Base-by-base conservation (phyloP, 2,888 invertebrate species). In the Cephus spinipes region DNA sequence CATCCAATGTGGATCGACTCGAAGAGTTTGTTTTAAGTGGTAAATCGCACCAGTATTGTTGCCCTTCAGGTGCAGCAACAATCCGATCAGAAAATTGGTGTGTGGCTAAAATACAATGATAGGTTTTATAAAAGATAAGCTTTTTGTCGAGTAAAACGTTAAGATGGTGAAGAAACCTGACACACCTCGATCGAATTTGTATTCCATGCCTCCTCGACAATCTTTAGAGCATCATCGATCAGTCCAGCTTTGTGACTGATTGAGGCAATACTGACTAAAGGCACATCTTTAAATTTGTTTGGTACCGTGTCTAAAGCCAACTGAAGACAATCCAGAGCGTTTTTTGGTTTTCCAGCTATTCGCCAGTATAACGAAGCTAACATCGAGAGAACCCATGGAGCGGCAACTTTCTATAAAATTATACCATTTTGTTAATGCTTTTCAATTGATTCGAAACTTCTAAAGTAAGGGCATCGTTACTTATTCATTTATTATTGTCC, bases 281-380 rank as follows among this genome's bases (percentile, higher is more conserved):
- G 94, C 0, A 96, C 93, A 87, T 96, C 96, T 15, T 92, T 93
- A 83, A 94, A 93, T 81, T 94, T 93, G 4, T 92, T 90, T 0
- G 94, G 94, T 11, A 93, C 94, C n/a, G 92, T 91, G 81, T 92
- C 92, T 36, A 94, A 92, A 1, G 96, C 95, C 12, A 94, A 91
- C 71, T 95, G 93, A 11, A 96, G 92, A 89, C 97, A 97, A 84
- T 95, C 94, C 11, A 96, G 90, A 0, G 95, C 95, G 87, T 95
- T 95, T 74, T 93, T 92, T 55, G 94, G 93, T 87, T 96, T 95
- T 11, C 95, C 94, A 4, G 95, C 93, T 1, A 95, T 94, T 12
- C 96, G 93, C 96, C 96, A 97, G 90, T 96, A 96, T 31, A 96
- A 91, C 0, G 95, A 96, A 0, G 96, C 95, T 69, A 97, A 89